phyloP scores from a whole-genome alignment of 2,797 vertebrate genomes.

The Adrianichthys oophorus region DNA sequence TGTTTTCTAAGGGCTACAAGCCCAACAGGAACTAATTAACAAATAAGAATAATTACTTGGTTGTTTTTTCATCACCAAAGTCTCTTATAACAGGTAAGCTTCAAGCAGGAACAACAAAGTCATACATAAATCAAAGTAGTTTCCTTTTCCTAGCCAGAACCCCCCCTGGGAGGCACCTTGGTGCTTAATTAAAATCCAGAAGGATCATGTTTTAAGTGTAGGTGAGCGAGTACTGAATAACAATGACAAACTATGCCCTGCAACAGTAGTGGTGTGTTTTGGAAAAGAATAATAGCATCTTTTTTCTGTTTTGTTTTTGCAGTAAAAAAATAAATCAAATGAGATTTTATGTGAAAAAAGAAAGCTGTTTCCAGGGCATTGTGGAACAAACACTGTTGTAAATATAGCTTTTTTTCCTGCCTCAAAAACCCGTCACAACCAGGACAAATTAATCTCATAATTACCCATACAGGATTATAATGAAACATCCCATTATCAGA shows the following conservation, averaged over 20 bases:
- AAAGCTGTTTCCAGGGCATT: conserved; percentile 31
- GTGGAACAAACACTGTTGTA: conserved; percentile 45
- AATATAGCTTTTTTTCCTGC: conserved; percentile 53
- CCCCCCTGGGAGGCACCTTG: conserved; percentile 81
- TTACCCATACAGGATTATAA: conserved; percentile 75
- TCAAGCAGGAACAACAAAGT: conserved; percentile 80
- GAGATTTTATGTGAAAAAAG: conserved; percentile 58
- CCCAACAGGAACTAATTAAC: conserved; percentile 79
- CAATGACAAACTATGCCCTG: conserved; percentile 81
- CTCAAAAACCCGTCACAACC: conserved; percentile 67
- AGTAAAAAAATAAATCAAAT: conserved; percentile 61
- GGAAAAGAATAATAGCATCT: conserved; percentile 69
- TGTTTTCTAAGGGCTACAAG: conserved; percentile 60
- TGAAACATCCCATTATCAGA: conserved; percentile 74
- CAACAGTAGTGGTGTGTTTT: conserved; percentile 76
- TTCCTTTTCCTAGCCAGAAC: conserved; percentile 78
- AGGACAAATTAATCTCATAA: conserved; percentile 76
- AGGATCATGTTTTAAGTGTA: conserved; percentile 86
- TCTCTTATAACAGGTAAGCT: conserved; percentile 75
- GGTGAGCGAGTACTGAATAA: conserved; percentile 82
- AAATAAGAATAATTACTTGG: conserved; percentile 74
- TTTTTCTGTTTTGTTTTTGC: conserved; percentile 6
- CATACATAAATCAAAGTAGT: conserved; percentile 83
- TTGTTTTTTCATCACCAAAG: conserved; percentile 72
- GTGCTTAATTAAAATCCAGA: conserved; percentile 87